Evolutionary conservation across 2,888 invertebrate genomes (phyloP), one percentile per base, ranked within the genome.

Genomic region (Thyatira batis): DNA sequence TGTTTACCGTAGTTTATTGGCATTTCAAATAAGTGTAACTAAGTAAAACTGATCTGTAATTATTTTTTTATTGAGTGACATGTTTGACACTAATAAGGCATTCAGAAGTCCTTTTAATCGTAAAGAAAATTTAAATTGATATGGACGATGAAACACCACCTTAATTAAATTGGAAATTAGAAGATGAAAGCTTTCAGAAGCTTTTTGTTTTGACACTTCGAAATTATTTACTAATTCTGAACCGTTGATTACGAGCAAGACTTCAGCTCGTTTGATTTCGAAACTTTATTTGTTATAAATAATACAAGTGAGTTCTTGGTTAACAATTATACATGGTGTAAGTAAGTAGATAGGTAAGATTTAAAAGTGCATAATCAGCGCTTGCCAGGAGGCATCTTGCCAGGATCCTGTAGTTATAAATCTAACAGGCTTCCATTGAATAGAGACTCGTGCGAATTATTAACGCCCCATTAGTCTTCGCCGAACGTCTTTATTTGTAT

Each of bases 361-460:
- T 81, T 73, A 85, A 83, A 81, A 82, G 71, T 86, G 85, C 84
- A 82, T 84, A 83, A 86, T 85, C 84, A 82, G 77, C 79, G 76
- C 65, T 71, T 86, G 87, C 89, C 87, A 89, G 82, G 80, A 83
- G 90, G 90, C 89, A 89, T 84, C 83, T 86, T 90, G 90, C 91
- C 91, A 90, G 87, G 74, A 82, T 76, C 78, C 87, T 86, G 87
- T 85, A 85, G 85, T 82, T 82, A 87, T 90, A 90, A 90, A 90
- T 91, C 89, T 86, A 73, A 72, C 80, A 69, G 80, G 82, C 81
- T 78, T 75, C 84, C 84, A 85, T 85, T 90, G 80, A 90, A 89
- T 87, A 82, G 86, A 77, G 80, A 84, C 86, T 87, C 82, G 82
- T 76, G 80, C 82, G 78, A 88, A 89, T 91, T 89, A 90, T 88